Conservation (phyloP, 2,888 invertebrate genomes). For the Nemapogon koenigi region DNA sequence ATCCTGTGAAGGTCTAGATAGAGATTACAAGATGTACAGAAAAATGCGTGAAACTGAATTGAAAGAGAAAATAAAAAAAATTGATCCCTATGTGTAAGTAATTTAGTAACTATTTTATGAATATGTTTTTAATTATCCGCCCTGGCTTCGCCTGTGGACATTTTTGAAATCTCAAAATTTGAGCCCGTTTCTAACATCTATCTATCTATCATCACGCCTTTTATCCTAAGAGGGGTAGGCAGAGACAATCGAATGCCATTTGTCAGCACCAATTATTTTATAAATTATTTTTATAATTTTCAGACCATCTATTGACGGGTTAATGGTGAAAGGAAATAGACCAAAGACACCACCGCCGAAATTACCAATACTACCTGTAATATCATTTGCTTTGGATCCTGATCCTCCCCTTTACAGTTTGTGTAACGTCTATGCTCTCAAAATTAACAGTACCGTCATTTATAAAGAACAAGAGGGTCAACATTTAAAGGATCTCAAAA, state of each 20-base stretch:
- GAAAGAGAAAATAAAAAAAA: slow-evolving; percentile 28
- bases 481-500: slow-evolving; percentile 21
- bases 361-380: slow-evolving; percentile 27
- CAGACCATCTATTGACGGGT: slow-evolving; percentile 32
- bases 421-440: slow-evolving; percentile 40
- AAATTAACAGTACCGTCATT: slow-evolving; percentile 42
- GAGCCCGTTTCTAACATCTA: too few species aligned
- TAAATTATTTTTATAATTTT: slow-evolving; percentile 17
- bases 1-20: slow-evolving; percentile 24
- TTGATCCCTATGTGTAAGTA: slow-evolving; percentile 40
- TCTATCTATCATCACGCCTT: too few species aligned
- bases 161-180: too few species aligned
- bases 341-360: slow-evolving; percentile 30
- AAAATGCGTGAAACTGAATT: slow-evolving; percentile 31
- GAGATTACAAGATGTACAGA: slow-evolving; percentile 31
- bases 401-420: slow-evolving; percentile 19
- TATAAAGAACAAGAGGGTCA: slow-evolving; percentile 31
- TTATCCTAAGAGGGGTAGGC: too few species aligned
- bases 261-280: background rate
- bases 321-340: slow-evolving; percentile 37
- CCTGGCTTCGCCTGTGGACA: background rate
- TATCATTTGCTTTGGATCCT: slow-evolving; percentile 20
- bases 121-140: background rate
- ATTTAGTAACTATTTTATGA: background rate
- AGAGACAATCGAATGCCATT: too few species aligned